Percentiles rank a stretch among this genome's conserved stretches.
Evolutionary conservation across 1,140 invertebrate genomes (phyloP).

Genomic region (Megathymus violae): DNA sequence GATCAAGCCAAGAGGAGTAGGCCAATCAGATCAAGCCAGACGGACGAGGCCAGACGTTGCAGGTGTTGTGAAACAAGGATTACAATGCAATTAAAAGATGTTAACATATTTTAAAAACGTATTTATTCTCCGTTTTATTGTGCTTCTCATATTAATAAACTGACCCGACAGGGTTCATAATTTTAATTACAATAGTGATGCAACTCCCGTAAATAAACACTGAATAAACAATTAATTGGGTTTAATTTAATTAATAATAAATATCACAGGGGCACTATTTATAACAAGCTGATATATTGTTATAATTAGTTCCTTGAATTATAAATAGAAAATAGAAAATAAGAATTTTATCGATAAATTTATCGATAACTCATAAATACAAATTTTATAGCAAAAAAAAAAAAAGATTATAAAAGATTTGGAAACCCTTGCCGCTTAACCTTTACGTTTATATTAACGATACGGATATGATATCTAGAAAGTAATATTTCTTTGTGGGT

Average conservation of each 20-base stretch:
- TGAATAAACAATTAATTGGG: slow-evolving; percentile 52
- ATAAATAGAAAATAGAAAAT: slow-evolving; percentile 66
- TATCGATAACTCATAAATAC: slow-evolving; percentile 5
- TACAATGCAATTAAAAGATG: slow-evolving; percentile 41
- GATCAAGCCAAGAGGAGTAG: too few relatives aligned
- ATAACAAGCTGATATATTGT: background rate
- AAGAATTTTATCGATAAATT: slow-evolving; percentile 52
- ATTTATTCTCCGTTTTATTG: slow-evolving; percentile 81
- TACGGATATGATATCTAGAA: too few relatives aligned
- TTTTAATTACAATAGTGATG: slow-evolving; percentile 68
- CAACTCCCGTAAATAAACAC: slow-evolving; percentile 62
- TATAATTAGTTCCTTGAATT: slow-evolving; percentile 45
- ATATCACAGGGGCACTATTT: slow-evolving; percentile 47
- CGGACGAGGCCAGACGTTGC: background rate
- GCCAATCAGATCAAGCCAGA: too few relatives aligned
- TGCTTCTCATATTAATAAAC: slow-evolving; percentile 75
- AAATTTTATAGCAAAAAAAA: background rate
- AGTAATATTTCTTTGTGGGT: too few relatives aligned
- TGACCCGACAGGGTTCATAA: slow-evolving; percentile 53
- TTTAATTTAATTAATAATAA: slow-evolving; percentile 57
- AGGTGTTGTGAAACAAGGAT: background rate
- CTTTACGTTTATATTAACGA: background rate
- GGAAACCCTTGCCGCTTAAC: background rate
- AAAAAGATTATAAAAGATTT: background rate
- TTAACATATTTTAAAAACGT: slow-evolving; percentile 68